phyloP scores from a whole-genome alignment of 92 coral and sea anemone genomes.

The Paramuricea clavata region DNA sequence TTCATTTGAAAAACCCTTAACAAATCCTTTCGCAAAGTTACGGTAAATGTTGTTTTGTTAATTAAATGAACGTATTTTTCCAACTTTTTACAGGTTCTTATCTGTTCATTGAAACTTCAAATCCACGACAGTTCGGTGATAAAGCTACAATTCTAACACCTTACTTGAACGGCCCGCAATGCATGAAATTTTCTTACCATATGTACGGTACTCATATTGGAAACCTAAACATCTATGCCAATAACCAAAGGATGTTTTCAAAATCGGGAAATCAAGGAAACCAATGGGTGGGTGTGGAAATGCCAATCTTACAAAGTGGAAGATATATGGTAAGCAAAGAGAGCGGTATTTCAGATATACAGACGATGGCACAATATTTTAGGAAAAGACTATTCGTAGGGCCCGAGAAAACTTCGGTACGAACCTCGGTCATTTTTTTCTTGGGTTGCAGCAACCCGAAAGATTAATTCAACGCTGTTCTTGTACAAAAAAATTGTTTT shows the following conservation, averaged over 20 bases:
- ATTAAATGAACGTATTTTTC: background rate
- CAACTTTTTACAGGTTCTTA: slow-evolving; percentile 3
- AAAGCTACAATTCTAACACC: slow-evolving; percentile 20
- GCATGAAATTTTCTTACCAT: slow-evolving; percentile 17
- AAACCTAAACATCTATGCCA: background rate
- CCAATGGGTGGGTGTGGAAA: background rate
- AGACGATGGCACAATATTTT: too few species aligned
- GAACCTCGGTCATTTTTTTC: too few species aligned
- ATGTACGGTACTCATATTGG: slow-evolving; percentile 19
- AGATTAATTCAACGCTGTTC: too few species aligned
- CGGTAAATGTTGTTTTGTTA: too few species aligned
- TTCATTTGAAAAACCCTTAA: too few species aligned
- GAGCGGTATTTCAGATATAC: too few species aligned
- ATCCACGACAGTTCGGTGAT: slow-evolving; percentile 13
- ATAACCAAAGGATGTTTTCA: background rate
- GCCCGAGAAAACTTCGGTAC: too few species aligned
- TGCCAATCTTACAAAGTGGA: background rate
- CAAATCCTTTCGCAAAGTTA: too few species aligned
- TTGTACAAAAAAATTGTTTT: too few species aligned
- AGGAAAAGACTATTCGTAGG: too few species aligned
- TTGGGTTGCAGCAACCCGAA: too few species aligned
- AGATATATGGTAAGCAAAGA: background rate
- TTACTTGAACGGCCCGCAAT: slow-evolving; percentile 2
- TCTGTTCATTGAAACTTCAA: slow-evolving; percentile 16
- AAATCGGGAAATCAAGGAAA: slow-evolving; percentile 28